Evolutionary conservation across 2,113 vertebrate species (phyloP), one percentile per base, ranked within the genome.

Genomic region (Haemorhous mexicanus): DNA sequence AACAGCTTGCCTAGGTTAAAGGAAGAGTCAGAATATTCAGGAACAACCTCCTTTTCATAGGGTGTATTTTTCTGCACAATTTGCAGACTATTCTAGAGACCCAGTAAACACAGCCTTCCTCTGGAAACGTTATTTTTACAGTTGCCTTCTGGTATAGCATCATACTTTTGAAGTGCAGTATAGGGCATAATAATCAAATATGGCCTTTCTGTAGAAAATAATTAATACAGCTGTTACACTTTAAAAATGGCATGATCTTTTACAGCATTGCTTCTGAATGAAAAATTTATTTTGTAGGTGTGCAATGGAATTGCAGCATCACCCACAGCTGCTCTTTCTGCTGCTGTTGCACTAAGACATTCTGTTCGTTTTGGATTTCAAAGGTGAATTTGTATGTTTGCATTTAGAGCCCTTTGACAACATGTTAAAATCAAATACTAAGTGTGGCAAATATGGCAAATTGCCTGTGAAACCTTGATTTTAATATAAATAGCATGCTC

Each of bases 291-390:
- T 94, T 90, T 87, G 44, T 94, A 99, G 99, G 96, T 98, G 72
- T 94, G 97, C 96, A 98, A 93, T 41, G 98, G 98, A 64, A 82
- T 99, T 67, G 96, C 96, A 23, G 58, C 94, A 70, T 98, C 98
- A 26, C 83, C 85, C 30, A 84, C 97, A 11, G 53, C 95, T 78
- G 95, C 97, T 44, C 73, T 95, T 84, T 97, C 97, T 55, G 90
- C 98, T 93, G 95, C 88, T 16, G 95, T 98, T 93, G 98, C 97
- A 50, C n/a, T 98, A 63, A 94, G 96, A 63, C 96, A 97, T 61
- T 35, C 87, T 67, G 33, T 96, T 89, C 76, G 2, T 3, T 87
- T 28, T 2, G 95, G 97, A 87, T 81, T 91, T 52, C 93, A 97
- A 78, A 98, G 97, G 98, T 98, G 59, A 96, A 85, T 81, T 82